Evolutionary conservation across 1,140 invertebrate genomes (phyloP).

Genomic region (Drosophila tani): DNA sequence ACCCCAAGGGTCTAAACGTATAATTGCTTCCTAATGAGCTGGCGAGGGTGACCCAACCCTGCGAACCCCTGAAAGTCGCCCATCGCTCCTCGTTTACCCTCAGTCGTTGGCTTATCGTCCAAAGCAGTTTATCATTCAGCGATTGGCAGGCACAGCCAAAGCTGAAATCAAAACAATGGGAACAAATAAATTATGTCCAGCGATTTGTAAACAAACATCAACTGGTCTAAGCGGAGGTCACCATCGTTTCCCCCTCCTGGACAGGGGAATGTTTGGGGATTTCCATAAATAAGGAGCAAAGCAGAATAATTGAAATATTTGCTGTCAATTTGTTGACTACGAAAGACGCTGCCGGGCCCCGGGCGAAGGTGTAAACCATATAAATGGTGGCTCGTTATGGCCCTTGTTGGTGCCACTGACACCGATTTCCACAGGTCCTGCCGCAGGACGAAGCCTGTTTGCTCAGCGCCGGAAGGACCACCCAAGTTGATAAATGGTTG

Average conservation of each 20-base stretch:
- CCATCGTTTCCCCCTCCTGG: slow-evolving; percentile 13
- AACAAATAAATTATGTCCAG: slow-evolving; percentile 75
- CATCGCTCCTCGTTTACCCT: slow-evolving; percentile 8
- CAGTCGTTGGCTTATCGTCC: slow-evolving; percentile 54
- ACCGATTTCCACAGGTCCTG: slow-evolving; percentile 36
- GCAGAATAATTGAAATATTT: slow-evolving; percentile 80
- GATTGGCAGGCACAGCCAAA: slow-evolving; percentile 61
- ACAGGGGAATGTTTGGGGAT: slow-evolving; percentile 11
- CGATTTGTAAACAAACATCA: slow-evolving; percentile 77
- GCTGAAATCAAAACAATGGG: slow-evolving; percentile 59
- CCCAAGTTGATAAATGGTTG: slow-evolving; percentile 65
- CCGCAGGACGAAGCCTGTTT: slow-evolving; percentile 44
- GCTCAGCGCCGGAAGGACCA: slow-evolving; percentile 25
- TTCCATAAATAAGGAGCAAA: slow-evolving; percentile 67
- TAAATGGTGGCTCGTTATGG: slow-evolving; percentile 79
- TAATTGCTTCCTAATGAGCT: slow-evolving; percentile 81
- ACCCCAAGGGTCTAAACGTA: slow-evolving; percentile 63
- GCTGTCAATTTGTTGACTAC: slow-evolving; percentile 81
- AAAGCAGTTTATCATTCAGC: slow-evolving; percentile 74
- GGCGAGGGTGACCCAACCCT: slow-evolving; percentile 12
- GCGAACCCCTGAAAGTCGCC: slow-evolving; percentile 16
- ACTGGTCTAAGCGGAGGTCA: slow-evolving; percentile 33
- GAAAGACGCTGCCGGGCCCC: slow-evolving; percentile 45
- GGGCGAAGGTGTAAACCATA: slow-evolving; percentile 77
- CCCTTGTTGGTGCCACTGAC: slow-evolving; percentile 44